phyloP scores from a whole-genome alignment of 1,140 invertebrate genomes.

The Amphibalanus amphitrite region DNA sequence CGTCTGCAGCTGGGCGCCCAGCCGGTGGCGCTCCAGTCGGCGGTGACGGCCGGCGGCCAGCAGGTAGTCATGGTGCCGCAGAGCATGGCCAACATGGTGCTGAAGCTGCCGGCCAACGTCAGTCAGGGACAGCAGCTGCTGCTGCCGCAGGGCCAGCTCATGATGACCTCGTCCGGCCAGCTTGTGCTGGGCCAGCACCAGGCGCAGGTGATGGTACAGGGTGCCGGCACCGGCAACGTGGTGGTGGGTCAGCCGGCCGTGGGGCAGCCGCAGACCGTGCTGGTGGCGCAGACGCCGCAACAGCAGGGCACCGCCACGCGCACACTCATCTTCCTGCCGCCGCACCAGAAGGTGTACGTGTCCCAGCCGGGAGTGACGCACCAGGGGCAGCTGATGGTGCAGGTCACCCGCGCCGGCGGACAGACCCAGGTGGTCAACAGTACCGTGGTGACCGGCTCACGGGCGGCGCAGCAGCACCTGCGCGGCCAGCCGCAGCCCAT shows the following conservation, averaged over 20 bases:
- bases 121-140: background rate
- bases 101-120: background rate
- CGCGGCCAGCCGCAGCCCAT: no score
- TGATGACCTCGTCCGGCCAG: background rate
- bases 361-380: background rate
- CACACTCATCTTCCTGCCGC: slow-evolving; percentile 52
- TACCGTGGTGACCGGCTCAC: no score
- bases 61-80: slow-evolving; percentile 1
- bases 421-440: no score
- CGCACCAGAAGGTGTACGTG: slow-evolving; percentile 25
- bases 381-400: background rate
- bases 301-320: slow-evolving; percentile 43
- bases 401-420: background rate
- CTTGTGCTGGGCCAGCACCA: background rate
- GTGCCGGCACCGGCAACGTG: slow-evolving; percentile 29
- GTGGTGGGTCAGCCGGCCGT: slow-evolving; percentile 41
- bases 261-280: slow-evolving; percentile 40
- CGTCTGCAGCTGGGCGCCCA: background rate
- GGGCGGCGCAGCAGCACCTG: no score
- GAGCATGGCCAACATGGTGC: slow-evolving; percentile 1
- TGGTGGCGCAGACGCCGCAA: slow-evolving; percentile 40
- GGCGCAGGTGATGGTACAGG: slow-evolving; percentile 9
- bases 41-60: background rate
- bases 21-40: no score
- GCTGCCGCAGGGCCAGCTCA: background rate